A percentile compares a stretch with the other conserved stretches of the same genome.
These are phyloP conservation scores for Bombus haemorrhoidalis DNA, from an alignment of 1,140 invertebrate species.

Conservation along the genomic window DNA sequence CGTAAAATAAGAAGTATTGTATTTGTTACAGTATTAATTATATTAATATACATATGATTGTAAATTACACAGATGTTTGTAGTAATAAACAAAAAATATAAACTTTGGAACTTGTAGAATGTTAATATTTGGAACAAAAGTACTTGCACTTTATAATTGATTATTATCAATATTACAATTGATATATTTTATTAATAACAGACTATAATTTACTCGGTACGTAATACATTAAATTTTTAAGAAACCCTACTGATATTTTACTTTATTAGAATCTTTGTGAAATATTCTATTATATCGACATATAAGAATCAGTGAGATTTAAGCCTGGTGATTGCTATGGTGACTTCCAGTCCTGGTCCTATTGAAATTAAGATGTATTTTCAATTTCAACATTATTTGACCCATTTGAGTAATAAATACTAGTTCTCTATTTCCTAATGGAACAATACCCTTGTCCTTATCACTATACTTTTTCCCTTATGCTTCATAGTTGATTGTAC, in stretches of 20 bases:
- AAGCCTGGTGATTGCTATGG: not conserved
- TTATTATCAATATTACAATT: not conserved
- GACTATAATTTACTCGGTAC: not conserved
- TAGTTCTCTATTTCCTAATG: not conserved
- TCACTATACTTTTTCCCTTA: not conserved
- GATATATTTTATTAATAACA: not conserved
- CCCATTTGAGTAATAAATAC: not conserved
- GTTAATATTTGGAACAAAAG: not conserved
- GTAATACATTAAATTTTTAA: not conserved
- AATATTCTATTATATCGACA: too few relatives aligned
- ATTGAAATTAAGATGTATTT: not conserved
- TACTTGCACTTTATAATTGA: not conserved
- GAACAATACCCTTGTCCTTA: not conserved
- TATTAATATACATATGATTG: not conserved
- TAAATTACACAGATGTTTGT: not conserved
- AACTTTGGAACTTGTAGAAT: not conserved
- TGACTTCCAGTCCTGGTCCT: not conserved
- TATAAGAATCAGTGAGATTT: not conserved
- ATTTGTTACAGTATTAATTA: not conserved
- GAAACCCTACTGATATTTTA: not conserved
- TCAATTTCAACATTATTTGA: not conserved
- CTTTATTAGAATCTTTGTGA: not conserved
- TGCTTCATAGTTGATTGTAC: not conserved
- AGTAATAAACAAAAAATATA: not conserved
- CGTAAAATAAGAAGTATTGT: not conserved